A percentile compares a stretch with the other conserved stretches of the same genome.
Conservation (phyloP, 2,888 invertebrate genomes). For the Pachycephus smyrnensis region DNA sequence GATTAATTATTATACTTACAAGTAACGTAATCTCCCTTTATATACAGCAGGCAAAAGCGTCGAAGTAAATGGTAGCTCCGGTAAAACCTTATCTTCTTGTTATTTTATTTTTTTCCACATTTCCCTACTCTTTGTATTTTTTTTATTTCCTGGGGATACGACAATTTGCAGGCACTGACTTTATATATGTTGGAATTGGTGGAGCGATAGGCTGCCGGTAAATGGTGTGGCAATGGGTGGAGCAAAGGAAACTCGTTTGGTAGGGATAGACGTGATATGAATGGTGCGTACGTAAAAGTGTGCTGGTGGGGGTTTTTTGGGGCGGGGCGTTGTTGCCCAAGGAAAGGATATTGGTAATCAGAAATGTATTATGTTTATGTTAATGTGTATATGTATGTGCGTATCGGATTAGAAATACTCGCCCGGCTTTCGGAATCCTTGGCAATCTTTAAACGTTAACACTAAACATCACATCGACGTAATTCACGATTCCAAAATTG, state of each 20-base stretch:
- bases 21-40: slow-evolving; percentile 2
- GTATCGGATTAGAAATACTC: background rate
- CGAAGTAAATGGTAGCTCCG: background rate
- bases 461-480: background rate
- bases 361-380: background rate
- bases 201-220: background rate
- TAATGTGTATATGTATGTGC: background rate
- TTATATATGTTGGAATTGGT: background rate
- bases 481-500: background rate
- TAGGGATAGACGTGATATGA: background rate
- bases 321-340: background rate
- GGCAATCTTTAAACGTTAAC: background rate
- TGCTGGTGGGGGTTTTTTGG: background rate
- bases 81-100: slow-evolving; percentile 1
- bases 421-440: background rate
- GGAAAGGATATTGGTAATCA: background rate
- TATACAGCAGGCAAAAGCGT: background rate
- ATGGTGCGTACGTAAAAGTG: background rate
- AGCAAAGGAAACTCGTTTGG: background rate
- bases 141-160: background rate
- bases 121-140: slow-evolving; percentile 5
- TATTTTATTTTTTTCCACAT: background rate
- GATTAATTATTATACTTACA: background rate
- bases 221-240: background rate
- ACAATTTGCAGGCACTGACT: background rate